Percentiles rank a stretch among this genome's conserved stretches.
These are phyloP conservation scores for Notothenia coriiceps DNA, from an alignment of 2,113 vertebrate species.

Conservation along the genomic window DNA sequence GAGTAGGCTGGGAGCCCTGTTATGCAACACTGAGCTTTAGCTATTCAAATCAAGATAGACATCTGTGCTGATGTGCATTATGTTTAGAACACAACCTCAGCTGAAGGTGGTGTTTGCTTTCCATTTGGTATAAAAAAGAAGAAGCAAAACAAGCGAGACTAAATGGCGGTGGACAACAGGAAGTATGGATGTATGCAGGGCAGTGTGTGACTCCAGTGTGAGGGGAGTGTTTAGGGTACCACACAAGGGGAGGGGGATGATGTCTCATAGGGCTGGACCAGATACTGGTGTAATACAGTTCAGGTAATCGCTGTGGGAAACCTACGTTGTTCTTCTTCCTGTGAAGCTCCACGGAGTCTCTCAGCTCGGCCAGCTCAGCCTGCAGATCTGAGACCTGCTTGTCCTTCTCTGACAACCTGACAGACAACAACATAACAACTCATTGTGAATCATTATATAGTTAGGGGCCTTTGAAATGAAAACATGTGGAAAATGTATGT, in stretches of 20 bases:
- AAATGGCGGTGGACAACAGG: constrained; percentile 32
- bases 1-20: constrained; percentile 65
- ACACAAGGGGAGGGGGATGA: constrained; percentile 24
- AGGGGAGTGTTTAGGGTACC: constrained; percentile 26
- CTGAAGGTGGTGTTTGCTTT: background rate
- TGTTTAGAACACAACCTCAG: constrained; percentile 21
- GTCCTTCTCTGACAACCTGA: constrained; percentile 91
- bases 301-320: constrained; percentile 37
- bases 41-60: constrained; percentile 58
- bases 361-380: constrained; percentile 87
- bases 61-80: constrained; percentile 46
- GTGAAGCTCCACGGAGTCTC: constrained; percentile 91
- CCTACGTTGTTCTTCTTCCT: constrained; percentile 98
- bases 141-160: constrained; percentile 21
- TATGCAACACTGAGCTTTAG: constrained; percentile 57
- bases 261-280: constrained; percentile 12
- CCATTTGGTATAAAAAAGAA: constrained; percentile 5
- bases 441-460: background rate
- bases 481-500: background rate
- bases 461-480: background rate
- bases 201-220: constrained; percentile 34
- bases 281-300: background rate
- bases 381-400: constrained; percentile 85
- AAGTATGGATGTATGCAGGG: constrained; percentile 40
- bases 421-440: background rate